Percentiles rank a stretch among this genome's conserved stretches.
phyloP scores from a whole-genome alignment of 1,140 invertebrate species.

The Vollenhovia emeryi region DNA sequence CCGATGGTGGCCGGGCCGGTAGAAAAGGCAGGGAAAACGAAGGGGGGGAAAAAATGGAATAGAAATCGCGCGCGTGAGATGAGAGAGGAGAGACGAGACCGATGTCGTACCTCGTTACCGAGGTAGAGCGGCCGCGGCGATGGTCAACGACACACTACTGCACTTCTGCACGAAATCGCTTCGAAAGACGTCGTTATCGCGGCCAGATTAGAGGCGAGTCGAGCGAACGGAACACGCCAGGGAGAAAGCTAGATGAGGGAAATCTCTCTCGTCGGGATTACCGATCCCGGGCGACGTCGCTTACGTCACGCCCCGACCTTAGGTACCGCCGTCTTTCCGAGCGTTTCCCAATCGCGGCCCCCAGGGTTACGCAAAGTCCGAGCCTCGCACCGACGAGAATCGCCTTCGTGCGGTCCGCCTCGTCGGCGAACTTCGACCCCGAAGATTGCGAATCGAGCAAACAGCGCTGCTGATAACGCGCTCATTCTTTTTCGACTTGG shows the following conservation, averaged over 20 bases:
- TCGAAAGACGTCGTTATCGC: constrained; percentile 68
- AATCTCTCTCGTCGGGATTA: background rate
- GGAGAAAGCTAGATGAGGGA: background rate
- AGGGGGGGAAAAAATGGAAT: background rate
- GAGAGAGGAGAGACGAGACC: background rate
- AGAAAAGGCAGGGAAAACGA: background rate
- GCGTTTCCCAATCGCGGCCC: background rate
- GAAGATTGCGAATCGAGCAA: constrained; percentile 63
- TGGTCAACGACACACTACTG: constrained; percentile 69
- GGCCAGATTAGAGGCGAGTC: constrained; percentile 63
- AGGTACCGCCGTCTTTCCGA: background rate
- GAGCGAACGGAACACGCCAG: background rate
- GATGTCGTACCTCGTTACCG: constrained; percentile 48
- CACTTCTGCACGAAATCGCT: constrained; percentile 44
- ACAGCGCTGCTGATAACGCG: constrained; percentile 48
- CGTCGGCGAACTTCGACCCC: constrained; percentile 72
- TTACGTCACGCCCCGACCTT: background rate
- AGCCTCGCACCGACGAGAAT: constrained; percentile 44
- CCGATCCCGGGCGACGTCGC: background rate
- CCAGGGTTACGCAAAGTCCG: constrained; percentile 79
- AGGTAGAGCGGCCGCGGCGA: constrained; percentile 59
- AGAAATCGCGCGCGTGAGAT: background rate
- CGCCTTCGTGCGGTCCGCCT: constrained; percentile 36
- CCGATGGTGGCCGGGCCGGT: background rate
- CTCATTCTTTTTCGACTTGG: background rate